A percentile compares a stretch with the other conserved stretches of the same genome.
Conservation (phyloP, 2,888 invertebrate species). For the Carterocephalus palaemon region DNA sequence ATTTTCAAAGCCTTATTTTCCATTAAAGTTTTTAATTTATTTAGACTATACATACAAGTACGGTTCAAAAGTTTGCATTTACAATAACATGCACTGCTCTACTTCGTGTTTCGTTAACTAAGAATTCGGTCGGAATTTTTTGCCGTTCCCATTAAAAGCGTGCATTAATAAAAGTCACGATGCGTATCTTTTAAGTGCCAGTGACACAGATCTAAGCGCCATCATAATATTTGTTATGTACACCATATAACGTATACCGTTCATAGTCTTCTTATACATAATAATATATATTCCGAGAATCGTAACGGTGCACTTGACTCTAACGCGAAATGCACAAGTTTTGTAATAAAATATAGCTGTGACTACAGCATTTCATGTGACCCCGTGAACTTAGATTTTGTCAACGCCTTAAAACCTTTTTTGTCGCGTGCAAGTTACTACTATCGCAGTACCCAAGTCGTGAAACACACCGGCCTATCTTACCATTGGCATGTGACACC, state of each 20-base stretch:
- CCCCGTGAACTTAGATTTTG: conserved; percentile 54
- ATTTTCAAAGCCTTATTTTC: too few relatives aligned
- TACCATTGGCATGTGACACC: not conserved
- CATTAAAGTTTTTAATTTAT: too few relatives aligned
- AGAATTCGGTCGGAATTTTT: conserved; percentile 34
- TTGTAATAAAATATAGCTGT: conserved; percentile 49
- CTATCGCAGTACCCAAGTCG: too few relatives aligned
- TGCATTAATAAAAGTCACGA: conserved; percentile 52
- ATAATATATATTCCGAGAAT: conserved; percentile 60
- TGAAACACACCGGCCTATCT: not conserved
- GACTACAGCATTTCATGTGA: conserved; percentile 49
- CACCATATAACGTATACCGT: conserved; percentile 52
- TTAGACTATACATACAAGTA: too few relatives aligned
- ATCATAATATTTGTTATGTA: conserved; percentile 63
- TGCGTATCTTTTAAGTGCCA: conserved; percentile 53
- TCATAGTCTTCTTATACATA: conserved; percentile 52
- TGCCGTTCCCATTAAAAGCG: conserved; percentile 46
- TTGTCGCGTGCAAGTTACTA: not conserved
- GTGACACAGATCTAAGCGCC: conserved; percentile 57
- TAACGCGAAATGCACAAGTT: conserved; percentile 61
- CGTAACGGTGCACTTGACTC: conserved; percentile 56
- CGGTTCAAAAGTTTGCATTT: too few relatives aligned
- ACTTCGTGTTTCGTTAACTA: not conserved
- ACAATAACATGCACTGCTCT: too few relatives aligned
- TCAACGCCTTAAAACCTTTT: conserved; percentile 39